phyloP scores from a whole-genome alignment of 2,113 vertebrate genomes.

The Hippocampus comes region DNA sequence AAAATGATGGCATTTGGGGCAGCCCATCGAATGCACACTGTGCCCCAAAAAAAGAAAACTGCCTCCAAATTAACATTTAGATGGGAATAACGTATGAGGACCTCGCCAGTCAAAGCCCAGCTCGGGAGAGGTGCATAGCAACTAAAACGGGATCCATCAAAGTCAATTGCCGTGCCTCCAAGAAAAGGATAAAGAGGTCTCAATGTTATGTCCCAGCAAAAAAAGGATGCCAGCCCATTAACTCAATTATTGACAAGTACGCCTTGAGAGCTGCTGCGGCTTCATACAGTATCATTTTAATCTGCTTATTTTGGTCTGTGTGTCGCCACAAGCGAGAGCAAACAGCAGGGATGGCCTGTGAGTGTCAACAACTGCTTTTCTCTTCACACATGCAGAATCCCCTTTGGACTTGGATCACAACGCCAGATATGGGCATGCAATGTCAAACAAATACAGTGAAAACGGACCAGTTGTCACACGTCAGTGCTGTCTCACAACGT shows the following conservation, averaged over 20 bases:
- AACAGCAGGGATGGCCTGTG: conserved; percentile 51
- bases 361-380: conserved; percentile 39
- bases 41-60: conserved; percentile 38
- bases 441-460: conserved; percentile 32
- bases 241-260: conserved; percentile 64
- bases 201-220: conserved; percentile 27
- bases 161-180: conserved; percentile 48
- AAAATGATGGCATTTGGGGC: conserved; percentile 16
- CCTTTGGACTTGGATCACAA: conserved; percentile 42
- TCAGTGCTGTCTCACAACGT: conserved; percentile 15
- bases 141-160: conserved; percentile 46
- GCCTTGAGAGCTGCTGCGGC: conserved; percentile 39
- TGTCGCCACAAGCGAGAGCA: conserved; percentile 55
- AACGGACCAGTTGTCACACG: conserved; percentile 10
- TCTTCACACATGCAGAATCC: conserved; percentile 48
- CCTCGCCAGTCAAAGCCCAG: conserved; percentile 42
- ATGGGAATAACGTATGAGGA: conserved; percentile 58
- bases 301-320: conserved; percentile 59
- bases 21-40: conserved; percentile 31
- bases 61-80: conserved; percentile 70
- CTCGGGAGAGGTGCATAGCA: conserved; percentile 23
- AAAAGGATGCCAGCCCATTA: conserved; percentile 58
- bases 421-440: conserved; percentile 31
- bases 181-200: conserved; percentile 25
- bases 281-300: conserved; percentile 28